Percentiles rank a stretch among this genome's conserved stretches.
phyloP scores from a whole-genome alignment of 2,888 invertebrate species.

The Hydraecia micacea region DNA sequence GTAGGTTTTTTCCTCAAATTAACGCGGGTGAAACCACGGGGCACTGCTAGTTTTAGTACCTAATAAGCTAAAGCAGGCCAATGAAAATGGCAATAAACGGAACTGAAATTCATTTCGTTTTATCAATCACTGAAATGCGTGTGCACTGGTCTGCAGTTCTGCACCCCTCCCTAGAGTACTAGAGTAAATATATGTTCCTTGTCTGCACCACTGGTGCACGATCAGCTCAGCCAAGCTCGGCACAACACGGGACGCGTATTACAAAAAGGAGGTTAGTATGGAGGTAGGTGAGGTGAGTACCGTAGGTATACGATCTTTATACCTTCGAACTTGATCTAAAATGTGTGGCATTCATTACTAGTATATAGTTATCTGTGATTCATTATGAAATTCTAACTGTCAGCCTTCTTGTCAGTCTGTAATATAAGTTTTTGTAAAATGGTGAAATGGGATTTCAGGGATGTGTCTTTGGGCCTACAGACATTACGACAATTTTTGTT shows the following conservation, averaged over 20 bases:
- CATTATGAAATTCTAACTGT: not conserved
- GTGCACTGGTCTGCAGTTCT: not conserved
- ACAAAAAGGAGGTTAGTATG: not conserved
- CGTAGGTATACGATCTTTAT: not conserved
- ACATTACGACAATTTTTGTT: slow-evolving; percentile 78
- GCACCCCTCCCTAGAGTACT: too few species aligned
- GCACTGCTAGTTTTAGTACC: not conserved
- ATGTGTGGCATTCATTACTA: not conserved
- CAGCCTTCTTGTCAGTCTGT: not conserved
- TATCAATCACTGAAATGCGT: not conserved
- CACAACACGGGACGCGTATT: not conserved
- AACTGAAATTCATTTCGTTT: not conserved
- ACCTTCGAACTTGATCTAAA: not conserved
- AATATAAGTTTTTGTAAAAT: not conserved
- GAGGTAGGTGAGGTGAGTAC: not conserved
- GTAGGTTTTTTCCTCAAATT: too few species aligned
- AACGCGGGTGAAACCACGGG: too few species aligned
- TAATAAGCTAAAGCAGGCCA: not conserved
- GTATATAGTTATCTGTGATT: too few species aligned
- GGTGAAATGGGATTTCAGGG: slow-evolving; percentile 66
- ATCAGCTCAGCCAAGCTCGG: not conserved
- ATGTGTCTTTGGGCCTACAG: slow-evolving; percentile 76
- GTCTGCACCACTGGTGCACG: not conserved
- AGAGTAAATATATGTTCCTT: too few species aligned
- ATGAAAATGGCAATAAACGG: not conserved